Evolutionary conservation across 2,113 vertebrate genomes (phyloP).

Genomic region (Eudyptes chrysolophus): DNA sequence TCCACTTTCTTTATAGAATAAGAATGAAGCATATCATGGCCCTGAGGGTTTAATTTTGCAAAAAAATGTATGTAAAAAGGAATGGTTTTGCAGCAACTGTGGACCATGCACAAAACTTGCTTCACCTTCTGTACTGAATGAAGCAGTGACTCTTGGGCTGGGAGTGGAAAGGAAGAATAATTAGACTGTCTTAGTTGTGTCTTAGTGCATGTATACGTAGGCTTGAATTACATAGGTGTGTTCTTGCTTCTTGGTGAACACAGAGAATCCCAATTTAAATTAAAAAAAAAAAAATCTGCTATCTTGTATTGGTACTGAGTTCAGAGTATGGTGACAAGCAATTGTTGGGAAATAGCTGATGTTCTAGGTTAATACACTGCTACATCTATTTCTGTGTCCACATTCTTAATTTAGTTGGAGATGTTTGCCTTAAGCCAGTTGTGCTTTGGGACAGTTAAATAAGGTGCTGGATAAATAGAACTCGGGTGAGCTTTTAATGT

Average conservation of each 20-base stretch:
- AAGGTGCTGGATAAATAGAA: neutral
- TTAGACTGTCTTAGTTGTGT: neutral
- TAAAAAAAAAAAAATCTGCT: neutral
- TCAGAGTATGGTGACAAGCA: neutral
- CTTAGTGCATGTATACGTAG: rapidly evolving
- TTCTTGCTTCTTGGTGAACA: neutral
- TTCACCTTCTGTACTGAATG: neutral
- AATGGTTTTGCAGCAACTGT: neutral
- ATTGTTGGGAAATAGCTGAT: neutral
- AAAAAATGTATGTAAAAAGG: neutral
- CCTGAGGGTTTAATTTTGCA: neutral
- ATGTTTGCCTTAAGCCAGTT: neutral
- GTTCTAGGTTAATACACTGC: neutral
- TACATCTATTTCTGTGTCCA: neutral
- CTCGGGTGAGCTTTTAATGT: neutral
- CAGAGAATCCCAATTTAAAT: neutral
- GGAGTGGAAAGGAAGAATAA: neutral
- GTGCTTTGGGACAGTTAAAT: neutral
- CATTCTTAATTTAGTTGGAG: neutral
- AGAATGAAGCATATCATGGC: neutral
- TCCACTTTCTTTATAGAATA: neutral
- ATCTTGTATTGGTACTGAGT: neutral
- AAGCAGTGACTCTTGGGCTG: neutral
- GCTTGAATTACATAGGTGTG: neutral
- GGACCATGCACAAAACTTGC: neutral